Conservation (phyloP, 2,797 vertebrate species). For the Potorous gilbertii region DNA sequence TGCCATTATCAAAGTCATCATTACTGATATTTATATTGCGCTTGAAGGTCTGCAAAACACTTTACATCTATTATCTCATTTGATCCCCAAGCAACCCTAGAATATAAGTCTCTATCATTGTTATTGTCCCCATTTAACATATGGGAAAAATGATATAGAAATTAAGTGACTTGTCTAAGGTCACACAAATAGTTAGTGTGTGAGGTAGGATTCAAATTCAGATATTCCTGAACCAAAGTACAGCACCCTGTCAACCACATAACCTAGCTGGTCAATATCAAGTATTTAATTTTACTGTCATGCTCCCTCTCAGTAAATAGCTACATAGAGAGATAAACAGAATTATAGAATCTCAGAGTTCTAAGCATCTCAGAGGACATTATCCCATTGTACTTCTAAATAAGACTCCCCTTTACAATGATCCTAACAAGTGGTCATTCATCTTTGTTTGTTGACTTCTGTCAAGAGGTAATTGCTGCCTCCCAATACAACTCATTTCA, state of each 20-base stretch:
- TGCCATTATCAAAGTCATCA: too few species aligned
- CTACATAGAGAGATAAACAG: neutral
- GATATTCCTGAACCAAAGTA: fast-evolving
- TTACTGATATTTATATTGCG: neutral
- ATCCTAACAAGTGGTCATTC: neutral
- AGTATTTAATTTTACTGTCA: neutral
- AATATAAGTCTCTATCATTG: too few species aligned
- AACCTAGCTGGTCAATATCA: neutral
- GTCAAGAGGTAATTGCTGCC: neutral
- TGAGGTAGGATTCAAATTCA: neutral
- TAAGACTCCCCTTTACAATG: too few species aligned
- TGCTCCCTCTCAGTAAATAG: neutral
- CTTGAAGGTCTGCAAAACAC: neutral
- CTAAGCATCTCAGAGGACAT: neutral
- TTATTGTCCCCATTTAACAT: too few species aligned
- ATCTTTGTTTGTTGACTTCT: neutral
- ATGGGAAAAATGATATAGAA: too few species aligned
- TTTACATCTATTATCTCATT: neutral
- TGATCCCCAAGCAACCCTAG: neutral
- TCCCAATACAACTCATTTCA: neutral
- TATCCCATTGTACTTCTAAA: neutral
- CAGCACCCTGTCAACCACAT: neutral
- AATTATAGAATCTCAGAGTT: neutral
- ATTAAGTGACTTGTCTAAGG: too few species aligned
- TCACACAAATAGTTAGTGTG: neutral